phyloP scores from a whole-genome alignment of 2,113 vertebrate species.

The Oryzias curvinotus region DNA sequence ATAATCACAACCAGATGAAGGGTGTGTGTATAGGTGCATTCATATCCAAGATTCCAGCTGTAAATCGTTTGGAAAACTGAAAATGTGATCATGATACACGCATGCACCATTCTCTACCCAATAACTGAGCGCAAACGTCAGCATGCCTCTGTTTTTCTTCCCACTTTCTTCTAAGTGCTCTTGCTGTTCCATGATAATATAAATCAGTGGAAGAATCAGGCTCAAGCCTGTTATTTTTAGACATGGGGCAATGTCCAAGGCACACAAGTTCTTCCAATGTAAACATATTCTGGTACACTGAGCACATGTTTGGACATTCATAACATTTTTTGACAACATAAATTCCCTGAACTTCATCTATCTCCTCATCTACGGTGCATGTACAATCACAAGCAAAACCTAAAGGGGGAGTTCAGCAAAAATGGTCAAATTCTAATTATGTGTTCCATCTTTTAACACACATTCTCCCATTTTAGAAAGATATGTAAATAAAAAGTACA shows the following conservation, averaged over 20 bases:
- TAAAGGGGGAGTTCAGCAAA: conserved; percentile 5
- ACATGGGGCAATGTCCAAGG: conserved; percentile 49
- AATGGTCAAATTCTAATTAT: no score
- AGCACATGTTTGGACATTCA: conserved; percentile 72
- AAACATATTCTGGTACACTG: conserved; percentile 69
- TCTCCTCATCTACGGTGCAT: conserved; percentile 26
- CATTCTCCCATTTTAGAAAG: no score
- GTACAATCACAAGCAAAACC: conserved; percentile 9
- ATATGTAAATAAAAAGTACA: no score
- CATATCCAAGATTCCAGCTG: conserved; percentile 14
- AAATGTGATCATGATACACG: conserved; percentile 6
- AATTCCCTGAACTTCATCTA: conserved; percentile 34
- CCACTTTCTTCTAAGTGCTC: conserved; percentile 2
- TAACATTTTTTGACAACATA: conserved; percentile 49
- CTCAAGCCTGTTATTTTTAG: conserved; percentile 69
- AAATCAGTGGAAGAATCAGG: conserved; percentile 14
- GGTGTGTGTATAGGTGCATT: conserved; percentile 30
- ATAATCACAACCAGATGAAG: conserved; percentile 70
- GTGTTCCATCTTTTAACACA: no score
- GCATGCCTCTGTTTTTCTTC: conserved; percentile 10
- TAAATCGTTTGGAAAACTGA: conserved; percentile 22
- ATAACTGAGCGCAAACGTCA: conserved; percentile 14
- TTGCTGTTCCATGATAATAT: conserved; percentile 39
- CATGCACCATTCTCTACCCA: conserved; percentile 6
- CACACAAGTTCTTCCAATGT: conserved; percentile 60